phyloP scores from a whole-genome alignment of 2,888 invertebrate species.

The Cepaea hortensis region DNA sequence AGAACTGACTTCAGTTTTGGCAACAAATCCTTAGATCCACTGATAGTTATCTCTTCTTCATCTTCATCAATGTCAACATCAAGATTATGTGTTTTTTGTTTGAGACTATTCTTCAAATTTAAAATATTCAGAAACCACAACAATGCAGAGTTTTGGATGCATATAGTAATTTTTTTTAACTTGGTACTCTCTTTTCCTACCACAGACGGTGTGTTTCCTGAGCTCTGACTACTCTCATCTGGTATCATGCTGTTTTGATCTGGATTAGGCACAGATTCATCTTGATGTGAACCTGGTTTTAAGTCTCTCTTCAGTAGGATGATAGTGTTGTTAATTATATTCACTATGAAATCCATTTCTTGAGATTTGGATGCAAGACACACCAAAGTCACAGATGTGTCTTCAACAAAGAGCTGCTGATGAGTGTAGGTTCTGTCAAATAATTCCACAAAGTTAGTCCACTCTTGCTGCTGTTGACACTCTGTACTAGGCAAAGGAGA shows the following conservation, averaged over 20 bases:
- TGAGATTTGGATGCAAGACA: constrained; percentile 14
- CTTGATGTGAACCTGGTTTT: not conserved
- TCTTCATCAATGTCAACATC: not conserved
- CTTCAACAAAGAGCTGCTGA: not conserved
- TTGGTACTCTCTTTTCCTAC: not conserved
- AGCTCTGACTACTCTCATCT: not conserved
- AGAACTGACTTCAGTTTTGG: constrained; percentile 1
- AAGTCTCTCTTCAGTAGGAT: not conserved
- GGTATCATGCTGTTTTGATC: not conserved
- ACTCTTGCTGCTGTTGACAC: not conserved
- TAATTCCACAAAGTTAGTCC: not conserved
- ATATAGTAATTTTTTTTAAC: not conserved
- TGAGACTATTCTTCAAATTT: constrained; percentile 8
- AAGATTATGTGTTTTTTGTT: not conserved
- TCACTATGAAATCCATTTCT: not conserved
- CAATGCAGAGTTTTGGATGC: not conserved
- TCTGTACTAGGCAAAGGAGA: not conserved
- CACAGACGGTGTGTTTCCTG: not conserved
- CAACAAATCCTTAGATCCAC: not conserved
- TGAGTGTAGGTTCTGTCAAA: not conserved
- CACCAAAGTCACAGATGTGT: not conserved
- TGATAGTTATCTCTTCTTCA: constrained; percentile 13
- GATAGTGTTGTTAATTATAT: not conserved
- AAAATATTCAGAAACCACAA: constrained; percentile 19
- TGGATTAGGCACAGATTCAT: not conserved